A percentile compares a stretch with the other conserved stretches of the same genome.
These are phyloP conservation scores for Eugnorisma glareosa DNA, from an alignment of 2,888 invertebrate species.

Conservation along the genomic window DNA sequence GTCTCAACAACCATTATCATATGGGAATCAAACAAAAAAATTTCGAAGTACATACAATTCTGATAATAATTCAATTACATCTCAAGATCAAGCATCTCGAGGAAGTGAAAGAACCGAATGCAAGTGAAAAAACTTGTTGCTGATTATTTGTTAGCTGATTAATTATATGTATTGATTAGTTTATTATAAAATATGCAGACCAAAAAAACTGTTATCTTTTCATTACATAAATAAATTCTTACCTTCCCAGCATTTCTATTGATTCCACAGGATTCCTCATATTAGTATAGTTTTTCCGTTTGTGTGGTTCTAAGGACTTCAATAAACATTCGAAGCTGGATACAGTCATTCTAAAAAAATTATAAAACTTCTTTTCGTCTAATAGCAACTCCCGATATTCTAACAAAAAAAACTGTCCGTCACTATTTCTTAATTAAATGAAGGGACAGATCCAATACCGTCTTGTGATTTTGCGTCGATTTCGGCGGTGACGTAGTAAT, in stretches of 20 bases:
- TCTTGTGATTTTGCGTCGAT: conserved; percentile 64
- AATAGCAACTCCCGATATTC: conserved; percentile 63
- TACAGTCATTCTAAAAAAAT: conserved; percentile 44
- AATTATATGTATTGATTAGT: conserved; percentile 22
- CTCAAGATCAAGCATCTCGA: conserved; percentile 52
- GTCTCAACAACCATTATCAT: conserved; percentile 56
- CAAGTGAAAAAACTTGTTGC: too few species aligned
- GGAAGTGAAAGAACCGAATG: conserved; percentile 55
- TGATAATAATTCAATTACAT: conserved; percentile 58
- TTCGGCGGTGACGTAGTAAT: conserved; percentile 67
- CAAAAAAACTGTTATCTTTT: conserved; percentile 54
- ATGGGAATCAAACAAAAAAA: conserved; percentile 62
- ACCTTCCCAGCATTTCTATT: conserved; percentile 67
- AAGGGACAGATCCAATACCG: conserved; percentile 63
- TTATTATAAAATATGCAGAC: conserved; percentile 19
- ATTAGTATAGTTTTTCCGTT: conserved; percentile 68
- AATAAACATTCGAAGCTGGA: conserved; percentile 66
- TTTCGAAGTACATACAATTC: conserved; percentile 59
- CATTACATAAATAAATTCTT: conserved; percentile 48
- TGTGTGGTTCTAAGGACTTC: conserved; percentile 66
- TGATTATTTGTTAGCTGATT: conserved; percentile 52
- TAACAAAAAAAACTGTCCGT: conserved; percentile 62
- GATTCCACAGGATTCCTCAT: conserved; percentile 69
- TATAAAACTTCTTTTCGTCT: conserved; percentile 65
- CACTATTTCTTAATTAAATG: conserved; percentile 62